A percentile compares a stretch with the other conserved stretches of the same genome.
These are phyloP conservation scores for Philopotamus ludificatus DNA, from an alignment of 1,140 invertebrate species.

Conservation along the genomic window DNA sequence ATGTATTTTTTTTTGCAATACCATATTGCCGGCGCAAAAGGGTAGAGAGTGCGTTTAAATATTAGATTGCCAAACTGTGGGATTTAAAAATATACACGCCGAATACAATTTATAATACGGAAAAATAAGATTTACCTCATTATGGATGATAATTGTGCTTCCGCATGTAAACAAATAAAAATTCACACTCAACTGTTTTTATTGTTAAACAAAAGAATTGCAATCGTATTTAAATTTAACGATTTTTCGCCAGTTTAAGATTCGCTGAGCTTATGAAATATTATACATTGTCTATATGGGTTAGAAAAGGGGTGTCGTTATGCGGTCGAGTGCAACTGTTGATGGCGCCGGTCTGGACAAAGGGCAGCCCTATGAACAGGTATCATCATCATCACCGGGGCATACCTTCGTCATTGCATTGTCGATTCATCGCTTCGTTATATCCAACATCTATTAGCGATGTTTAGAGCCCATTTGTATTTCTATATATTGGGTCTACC, in stretches of 20 bases:
- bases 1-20: not conserved
- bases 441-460: no score
- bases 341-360: constrained; percentile 25
- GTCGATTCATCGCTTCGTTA: no score
- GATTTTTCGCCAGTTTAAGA: not conserved
- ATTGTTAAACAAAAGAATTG: not conserved
- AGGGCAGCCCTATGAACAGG: not conserved
- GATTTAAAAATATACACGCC: constrained; percentile 1
- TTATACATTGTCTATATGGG: constrained; percentile 17
- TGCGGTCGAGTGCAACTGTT: constrained; percentile 38
- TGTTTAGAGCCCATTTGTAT: no score
- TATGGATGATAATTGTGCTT: not conserved
- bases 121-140: not conserved
- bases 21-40: not conserved
- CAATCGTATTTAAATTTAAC: no score
- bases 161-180: not conserved
- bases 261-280: not conserved
- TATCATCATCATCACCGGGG: not conserved
- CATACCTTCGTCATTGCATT: no score
- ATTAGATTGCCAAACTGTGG: not conserved
- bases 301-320: constrained; percentile 35
- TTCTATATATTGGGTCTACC: no score
- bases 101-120: not conserved
- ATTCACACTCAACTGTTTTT: not conserved
- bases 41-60: no score